A percentile compares a stretch with the other conserved stretches of the same genome.
phyloP scores from a whole-genome alignment of 2,888 invertebrate genomes.

The Portevinia maculata region DNA sequence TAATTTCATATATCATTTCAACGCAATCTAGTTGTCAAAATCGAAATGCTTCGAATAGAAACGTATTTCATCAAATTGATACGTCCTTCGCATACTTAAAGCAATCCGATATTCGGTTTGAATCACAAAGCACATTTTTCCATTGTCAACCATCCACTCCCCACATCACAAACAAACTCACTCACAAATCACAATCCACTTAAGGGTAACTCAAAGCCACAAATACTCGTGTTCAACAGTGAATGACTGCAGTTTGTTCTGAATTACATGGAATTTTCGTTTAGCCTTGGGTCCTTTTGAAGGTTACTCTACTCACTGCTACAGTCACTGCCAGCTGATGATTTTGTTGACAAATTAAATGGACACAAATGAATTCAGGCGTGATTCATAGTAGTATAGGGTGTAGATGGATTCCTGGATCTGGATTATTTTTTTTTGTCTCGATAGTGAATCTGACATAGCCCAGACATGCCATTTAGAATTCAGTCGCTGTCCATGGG shows the following conservation, averaged over 20 bases:
- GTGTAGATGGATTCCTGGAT: constrained; percentile 61
- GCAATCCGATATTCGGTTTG: too few species aligned
- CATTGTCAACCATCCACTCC: too few species aligned
- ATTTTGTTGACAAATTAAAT: constrained; percentile 73
- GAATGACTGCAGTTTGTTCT: constrained; percentile 56
- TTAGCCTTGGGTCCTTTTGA: constrained; percentile 69
- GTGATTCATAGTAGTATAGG: constrained; percentile 60
- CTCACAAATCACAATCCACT: constrained; percentile 71
- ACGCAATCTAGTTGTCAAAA: too few species aligned
- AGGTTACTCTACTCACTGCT: constrained; percentile 6
- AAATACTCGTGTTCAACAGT: constrained; percentile 26
- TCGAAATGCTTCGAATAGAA: too few species aligned
- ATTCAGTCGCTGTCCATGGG: constrained; percentile 64
- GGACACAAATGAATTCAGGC: constrained; percentile 68
- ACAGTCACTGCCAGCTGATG: constrained; percentile 1
- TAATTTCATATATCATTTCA: too few species aligned
- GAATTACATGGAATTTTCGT: constrained; percentile 68
- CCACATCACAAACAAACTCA: too few species aligned
- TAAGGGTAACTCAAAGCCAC: constrained; percentile 68
- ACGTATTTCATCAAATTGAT: too few species aligned
- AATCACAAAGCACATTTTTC: too few species aligned
- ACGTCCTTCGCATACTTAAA: too few species aligned
- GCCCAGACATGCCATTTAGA: constrained; percentile 63
- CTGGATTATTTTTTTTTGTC: neutral
- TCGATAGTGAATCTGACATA: constrained; percentile 22